Evolutionary conservation across 2,113 vertebrate genomes (phyloP), one percentile per base, ranked within the genome.

Genomic region (Dicerorhinus sumatrensis): DNA sequence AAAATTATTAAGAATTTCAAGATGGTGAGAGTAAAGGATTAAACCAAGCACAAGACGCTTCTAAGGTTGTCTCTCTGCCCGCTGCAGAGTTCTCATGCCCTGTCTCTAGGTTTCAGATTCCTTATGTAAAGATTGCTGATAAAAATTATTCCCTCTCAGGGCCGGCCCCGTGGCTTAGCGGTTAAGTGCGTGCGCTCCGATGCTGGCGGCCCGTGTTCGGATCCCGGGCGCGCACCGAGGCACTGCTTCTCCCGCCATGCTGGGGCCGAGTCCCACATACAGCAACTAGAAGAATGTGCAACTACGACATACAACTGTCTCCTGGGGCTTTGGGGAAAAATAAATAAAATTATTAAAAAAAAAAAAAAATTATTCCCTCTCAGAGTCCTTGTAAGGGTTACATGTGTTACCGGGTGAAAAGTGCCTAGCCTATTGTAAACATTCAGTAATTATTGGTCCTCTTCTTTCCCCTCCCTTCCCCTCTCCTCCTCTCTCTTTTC

Each of bases 1-100:
- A 77, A 92, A 89, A 17, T 27, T n/a, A 58, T 77, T 73, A 29
- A 92, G 42, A 85, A 51, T 92, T 83, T 89, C 36, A 87, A 79
- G 11, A 75, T n/a, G 25, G 33, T 31, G n/a, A 85, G 31, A 56
- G 8, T 12, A 51, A 69, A 85, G n/a, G 56, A 46, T 90, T 77
- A 67, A 65, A 60, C 4, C 54, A 69, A 62, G 42, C 23, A n/a
- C 48, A 7, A 1, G n/a, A 14, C 6, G 11, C 25, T 33, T 73
- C 25, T 21, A 25, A 58, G 14, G 12, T 12, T 9, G 18, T 13
- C 5, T 29, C 23, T 95, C 75, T 56, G 8, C 29, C 8, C 17
- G n/a, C 36, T 46, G 0, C 9, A 69, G 62, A 70, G 23, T 58
- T 75, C 12, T 36, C 10, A 21, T 14, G 20, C 3, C 20, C 56